Percentiles rank a stretch among this genome's conserved stretches.
Conservation (phyloP, 1,140 invertebrate species). For the Elymnias hypermnestra region DNA sequence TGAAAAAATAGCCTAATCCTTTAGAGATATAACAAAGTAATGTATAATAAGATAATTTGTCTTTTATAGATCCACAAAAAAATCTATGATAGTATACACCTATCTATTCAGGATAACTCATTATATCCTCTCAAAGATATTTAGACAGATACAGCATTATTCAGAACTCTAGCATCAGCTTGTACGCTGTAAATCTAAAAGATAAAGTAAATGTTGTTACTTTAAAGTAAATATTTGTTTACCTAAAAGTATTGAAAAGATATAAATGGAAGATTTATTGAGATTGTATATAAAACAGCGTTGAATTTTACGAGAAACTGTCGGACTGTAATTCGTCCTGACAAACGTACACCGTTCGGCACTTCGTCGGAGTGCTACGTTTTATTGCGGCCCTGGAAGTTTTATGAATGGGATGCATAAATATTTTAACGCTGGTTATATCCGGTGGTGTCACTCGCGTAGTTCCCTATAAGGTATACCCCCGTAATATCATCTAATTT, state of each 20-base stretch:
- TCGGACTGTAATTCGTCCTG: slow-evolving; percentile 23
- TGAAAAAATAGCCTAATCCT: too few relatives aligned
- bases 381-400: slow-evolving; percentile 2
- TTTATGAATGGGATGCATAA: not conserved
- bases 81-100: too few relatives aligned
- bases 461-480: not conserved
- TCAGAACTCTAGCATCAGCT: not conserved
- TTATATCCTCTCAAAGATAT: too few relatives aligned
- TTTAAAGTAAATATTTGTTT: not conserved
- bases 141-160: too few relatives aligned
- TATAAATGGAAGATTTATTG: slow-evolving; percentile 1
- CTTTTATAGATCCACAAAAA: too few relatives aligned
- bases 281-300: slow-evolving; percentile 28
- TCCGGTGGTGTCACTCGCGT: not conserved
- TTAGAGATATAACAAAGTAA: too few relatives aligned
- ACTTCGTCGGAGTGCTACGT: slow-evolving; percentile 4
- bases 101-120: too few relatives aligned
- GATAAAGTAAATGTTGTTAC: too few relatives aligned
- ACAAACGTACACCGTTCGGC: slow-evolving; percentile 18
- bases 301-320: slow-evolving; percentile 25
- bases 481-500: too few relatives aligned
- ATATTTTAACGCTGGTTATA: not conserved
- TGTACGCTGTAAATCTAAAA: not conserved
- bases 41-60: too few relatives aligned
- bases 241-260: not conserved